Percentiles rank a stretch among this genome's conserved stretches.
These are phyloP conservation scores for Cyprichromis sp. DNA, from an alignment of 2,113 vertebrate species.

Conservation along the genomic window DNA sequence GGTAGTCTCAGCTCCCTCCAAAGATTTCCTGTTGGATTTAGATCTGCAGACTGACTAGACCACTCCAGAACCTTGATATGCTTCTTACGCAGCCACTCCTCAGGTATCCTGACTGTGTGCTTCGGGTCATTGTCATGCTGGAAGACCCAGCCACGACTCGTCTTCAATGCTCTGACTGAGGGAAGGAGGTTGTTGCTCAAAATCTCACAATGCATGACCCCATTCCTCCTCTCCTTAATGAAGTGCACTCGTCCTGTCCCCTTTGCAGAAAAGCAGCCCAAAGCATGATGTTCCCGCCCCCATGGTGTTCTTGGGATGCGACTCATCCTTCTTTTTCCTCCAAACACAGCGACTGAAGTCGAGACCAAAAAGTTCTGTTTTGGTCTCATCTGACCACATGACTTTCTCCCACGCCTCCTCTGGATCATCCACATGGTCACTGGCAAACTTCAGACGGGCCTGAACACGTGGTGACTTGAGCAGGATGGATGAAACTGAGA, in stretches of 20 bases:
- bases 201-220: neutral
- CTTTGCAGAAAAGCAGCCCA: neutral
- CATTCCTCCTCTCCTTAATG: neutral
- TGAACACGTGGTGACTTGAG: neutral
- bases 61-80: neutral
- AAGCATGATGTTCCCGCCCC: neutral
- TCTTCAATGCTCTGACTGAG: neutral
- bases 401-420: neutral
- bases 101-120: neutral
- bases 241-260: neutral
- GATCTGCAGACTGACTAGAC: neutral
- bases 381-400: neutral
- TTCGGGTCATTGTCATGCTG: neutral
- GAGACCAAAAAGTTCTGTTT: neutral
- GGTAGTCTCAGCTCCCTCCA: neutral
- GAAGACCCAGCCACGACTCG: neutral
- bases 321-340: neutral
- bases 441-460: neutral
- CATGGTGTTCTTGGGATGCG: neutral
- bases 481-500: neutral
- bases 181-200: neutral
- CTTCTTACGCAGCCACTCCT: neutral
- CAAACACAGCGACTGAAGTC: neutral
- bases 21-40: neutral
- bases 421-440: neutral